phyloP scores from a whole-genome alignment of 2,797 vertebrate species.

The Myotis myotis region DNA sequence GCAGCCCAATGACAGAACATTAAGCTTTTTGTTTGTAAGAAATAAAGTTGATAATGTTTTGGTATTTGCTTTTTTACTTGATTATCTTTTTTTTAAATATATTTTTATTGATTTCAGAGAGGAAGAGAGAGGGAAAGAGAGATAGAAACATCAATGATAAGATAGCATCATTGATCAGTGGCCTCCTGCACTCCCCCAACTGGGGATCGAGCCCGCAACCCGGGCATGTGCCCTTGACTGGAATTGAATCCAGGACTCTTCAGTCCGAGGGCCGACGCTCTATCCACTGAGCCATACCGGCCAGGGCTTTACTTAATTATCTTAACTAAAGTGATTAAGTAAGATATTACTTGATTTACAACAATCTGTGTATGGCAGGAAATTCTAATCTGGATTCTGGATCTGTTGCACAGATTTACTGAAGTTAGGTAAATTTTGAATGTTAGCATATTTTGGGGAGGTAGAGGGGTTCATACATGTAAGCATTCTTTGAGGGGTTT shows the following conservation, averaged over 20 bases:
- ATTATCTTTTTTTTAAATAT: too few relatives aligned
- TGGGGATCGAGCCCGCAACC: too few relatives aligned
- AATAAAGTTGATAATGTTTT: not conserved
- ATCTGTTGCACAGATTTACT: not conserved
- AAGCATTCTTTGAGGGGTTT: not conserved
- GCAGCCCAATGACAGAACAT: not conserved
- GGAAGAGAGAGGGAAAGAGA: too few relatives aligned
- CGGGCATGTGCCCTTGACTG: too few relatives aligned
- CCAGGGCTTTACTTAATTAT: not conserved
- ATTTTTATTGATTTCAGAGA: too few relatives aligned
- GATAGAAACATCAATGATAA: too few relatives aligned
- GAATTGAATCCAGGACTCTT: too few relatives aligned
- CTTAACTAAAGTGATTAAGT: conserved; percentile 23
- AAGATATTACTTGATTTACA: not conserved
- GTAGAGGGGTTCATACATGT: not conserved
- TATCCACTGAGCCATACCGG: too few relatives aligned
- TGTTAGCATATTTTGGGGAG: not conserved
- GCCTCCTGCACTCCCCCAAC: too few relatives aligned
- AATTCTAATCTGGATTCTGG: conserved; percentile 39
- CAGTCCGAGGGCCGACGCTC: too few relatives aligned
- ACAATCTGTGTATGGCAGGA: not conserved
- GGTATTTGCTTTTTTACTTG: not conserved
- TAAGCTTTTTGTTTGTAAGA: not conserved
- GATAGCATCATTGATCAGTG: too few relatives aligned
- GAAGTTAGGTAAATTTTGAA: conserved; percentile 17